phyloP scores from a whole-genome alignment of 2,113 vertebrate genomes.

The Tonatia bakeri region DNA sequence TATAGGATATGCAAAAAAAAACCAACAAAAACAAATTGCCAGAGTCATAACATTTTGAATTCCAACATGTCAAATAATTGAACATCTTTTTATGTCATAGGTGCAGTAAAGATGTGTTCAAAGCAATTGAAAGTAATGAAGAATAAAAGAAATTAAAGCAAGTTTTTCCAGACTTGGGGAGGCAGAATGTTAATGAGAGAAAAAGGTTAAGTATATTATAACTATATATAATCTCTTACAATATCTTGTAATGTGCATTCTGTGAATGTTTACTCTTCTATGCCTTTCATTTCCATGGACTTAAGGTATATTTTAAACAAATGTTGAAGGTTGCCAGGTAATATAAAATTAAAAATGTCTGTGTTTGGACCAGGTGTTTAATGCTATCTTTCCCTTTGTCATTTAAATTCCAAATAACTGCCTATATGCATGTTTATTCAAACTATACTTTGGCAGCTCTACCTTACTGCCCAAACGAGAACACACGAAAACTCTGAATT shows the following conservation, averaged over 20 bases:
- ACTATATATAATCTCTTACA: neutral
- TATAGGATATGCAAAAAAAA: neutral
- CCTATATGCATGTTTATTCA: neutral
- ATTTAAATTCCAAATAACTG: neutral
- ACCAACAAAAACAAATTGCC: neutral
- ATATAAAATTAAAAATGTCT: neutral
- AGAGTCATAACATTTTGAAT: neutral
- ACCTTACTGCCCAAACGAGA: neutral
- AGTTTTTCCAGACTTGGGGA: neutral
- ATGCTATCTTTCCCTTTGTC: neutral
- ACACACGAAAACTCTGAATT: neutral
- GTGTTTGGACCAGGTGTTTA: neutral
- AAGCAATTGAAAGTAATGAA: neutral
- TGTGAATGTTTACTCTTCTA: neutral
- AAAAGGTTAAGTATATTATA: neutral
- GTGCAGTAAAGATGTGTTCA: neutral
- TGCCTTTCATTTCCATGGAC: neutral
- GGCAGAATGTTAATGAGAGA: neutral
- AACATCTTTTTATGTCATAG: neutral
- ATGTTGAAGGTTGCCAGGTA: neutral
- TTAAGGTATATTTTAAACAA: neutral
- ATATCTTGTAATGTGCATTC: neutral
- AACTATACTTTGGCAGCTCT: neutral
- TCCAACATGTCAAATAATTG: neutral
- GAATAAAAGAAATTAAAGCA: neutral